Evolutionary conservation across 1,140 invertebrate genomes (phyloP), one percentile per base, ranked within the genome.

Genomic region (Phocides pigmalion): DNA sequence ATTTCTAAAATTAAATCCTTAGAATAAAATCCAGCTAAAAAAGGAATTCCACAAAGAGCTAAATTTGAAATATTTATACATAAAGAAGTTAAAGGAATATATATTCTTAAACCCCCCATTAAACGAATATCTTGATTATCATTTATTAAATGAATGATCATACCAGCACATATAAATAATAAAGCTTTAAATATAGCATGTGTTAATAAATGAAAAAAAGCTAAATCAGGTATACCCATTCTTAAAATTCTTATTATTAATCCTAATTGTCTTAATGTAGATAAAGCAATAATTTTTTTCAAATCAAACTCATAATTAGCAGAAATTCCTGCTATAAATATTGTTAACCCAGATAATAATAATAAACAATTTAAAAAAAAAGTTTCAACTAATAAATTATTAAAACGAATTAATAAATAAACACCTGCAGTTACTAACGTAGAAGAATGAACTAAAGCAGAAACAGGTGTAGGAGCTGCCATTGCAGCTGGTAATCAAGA

Each of bases 391-490:
- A 54, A 20, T 15, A 54, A 54, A 3, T 12, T 14, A 92, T 91
- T 89, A 93, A 93, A 94, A 4, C 93, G 94, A 93, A 95, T 94
- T 85, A 95, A 78, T 86, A 96, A 91, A 93, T 95, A 96, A 66
- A 96, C 92, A 0, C 94, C 95, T 0, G 94, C 94, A 25, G 94
- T 95, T 0, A 96, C 95, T 76, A 96, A 93, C 66, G 95, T 96
- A 20, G 95, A 96, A 68, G 95, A 96, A 93, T 96, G 94, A 82
- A 96, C 94, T 89, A 96, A 93, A 47, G 95, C 92, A 46, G 94
- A 95, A 68, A 49, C 46, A 4, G 46, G 51, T 14, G 51, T 54
- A 8, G 51, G 51, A 14, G 51, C 51, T 22, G 94, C 93, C 82
- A 96, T 96, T 20, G 95, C 95, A 3, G 92, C 93, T 0, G 95